Evolutionary conservation across 2,888 invertebrate species (phyloP).

Genomic region (Sesia apiformis): DNA sequence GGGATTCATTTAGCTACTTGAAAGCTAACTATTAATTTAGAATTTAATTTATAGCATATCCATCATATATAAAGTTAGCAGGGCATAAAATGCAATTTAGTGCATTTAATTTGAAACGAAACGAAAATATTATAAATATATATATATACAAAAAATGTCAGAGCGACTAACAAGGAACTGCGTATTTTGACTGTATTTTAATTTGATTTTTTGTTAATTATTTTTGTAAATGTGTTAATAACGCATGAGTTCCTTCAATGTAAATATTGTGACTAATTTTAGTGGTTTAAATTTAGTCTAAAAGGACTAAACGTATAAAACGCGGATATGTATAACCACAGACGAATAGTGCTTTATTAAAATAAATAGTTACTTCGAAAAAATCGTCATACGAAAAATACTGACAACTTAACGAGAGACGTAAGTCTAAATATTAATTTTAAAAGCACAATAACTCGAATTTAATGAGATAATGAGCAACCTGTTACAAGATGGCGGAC

Average conservation of each 20-base stretch:
- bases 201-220: constrained; percentile 22
- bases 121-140: neutral
- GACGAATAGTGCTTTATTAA: neutral
- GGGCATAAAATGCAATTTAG: too few relatives aligned
- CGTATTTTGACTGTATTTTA: constrained; percentile 45
- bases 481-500: constrained; percentile 51
- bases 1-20: too few relatives aligned
- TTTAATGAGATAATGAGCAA: neutral
- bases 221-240: constrained; percentile 27
- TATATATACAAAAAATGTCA: constrained; percentile 1
- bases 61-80: too few relatives aligned
- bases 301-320: constrained; percentile 4
- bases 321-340: neutral
- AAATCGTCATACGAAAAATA: constrained; percentile 7
- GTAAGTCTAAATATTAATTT: constrained; percentile 29
- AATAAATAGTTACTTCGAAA: constrained; percentile 13
- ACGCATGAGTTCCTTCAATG: constrained; percentile 11
- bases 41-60: too few relatives aligned
- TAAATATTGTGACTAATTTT: constrained; percentile 13
- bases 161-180: constrained; percentile 27
- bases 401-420: constrained; percentile 24
- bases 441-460: neutral
- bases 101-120: too few relatives aligned
- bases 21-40: too few relatives aligned
- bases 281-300: neutral